Base-by-base conservation (phyloP, 2,888 invertebrate genomes). In the Hypomecis atomaria region DNA sequence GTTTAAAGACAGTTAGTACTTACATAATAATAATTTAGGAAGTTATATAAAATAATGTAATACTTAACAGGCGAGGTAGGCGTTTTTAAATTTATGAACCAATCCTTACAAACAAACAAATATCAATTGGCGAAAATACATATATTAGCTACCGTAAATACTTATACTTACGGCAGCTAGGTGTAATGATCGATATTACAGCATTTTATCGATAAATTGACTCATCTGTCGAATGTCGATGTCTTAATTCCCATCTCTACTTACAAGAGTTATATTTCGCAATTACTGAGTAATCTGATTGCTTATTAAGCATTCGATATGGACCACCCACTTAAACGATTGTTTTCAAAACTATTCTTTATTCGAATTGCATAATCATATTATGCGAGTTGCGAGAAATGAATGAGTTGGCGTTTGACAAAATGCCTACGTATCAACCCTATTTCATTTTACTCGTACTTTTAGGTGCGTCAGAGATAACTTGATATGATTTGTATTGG, bases 291-390 rank as follows among this genome's bases (percentile, higher is more conserved):
- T 59, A 59, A 64, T 56, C 33, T 13, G 56, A 63, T 53, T 71
- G 34, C 55, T 56, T 36, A 55, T 37, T 37, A 45, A 37, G 36
- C 62, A 62, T 62, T 55, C 62, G 57, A 67, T 62, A 66, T 52
- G 59, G 75, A 71, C 75, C 76, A 76, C 77, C 75, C 74, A 72
- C 67, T 66, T 56, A 65, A 58, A 38, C 23, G 23, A 54, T 59
- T 63, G 57, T 62, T 61, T 65, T 59, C 36, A 44, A 53, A 65
- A 59, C 62, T 55, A 58, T 61, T 57, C 45, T 10, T 23, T 11
- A 40, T 45, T 59, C 37, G 38, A 50, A 42, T 64, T 64, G 36
- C 59, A 64, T 52, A 64, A 64, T 47, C 38, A 7, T 23, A n/a
- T n/a, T n/a, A 23, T 23, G 3, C 23, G 23, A 23, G 38, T 59